Evolutionary conservation across 35 echinoderm and acorn worm species (phyloP).

Genomic region (Ophioderma brevispina): DNA sequence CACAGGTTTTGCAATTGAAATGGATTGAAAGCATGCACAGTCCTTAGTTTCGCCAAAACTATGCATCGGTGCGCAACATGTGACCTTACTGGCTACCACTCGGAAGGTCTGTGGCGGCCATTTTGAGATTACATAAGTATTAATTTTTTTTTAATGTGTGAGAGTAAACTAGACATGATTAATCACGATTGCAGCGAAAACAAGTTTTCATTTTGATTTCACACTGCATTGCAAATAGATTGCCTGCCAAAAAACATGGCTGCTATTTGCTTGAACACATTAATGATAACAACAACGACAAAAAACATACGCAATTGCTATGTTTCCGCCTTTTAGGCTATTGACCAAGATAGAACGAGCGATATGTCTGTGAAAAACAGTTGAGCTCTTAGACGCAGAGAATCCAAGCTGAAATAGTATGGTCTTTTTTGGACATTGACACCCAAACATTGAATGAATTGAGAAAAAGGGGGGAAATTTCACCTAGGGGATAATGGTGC

Average conservation of each 20-base stretch:
- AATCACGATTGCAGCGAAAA: no score
- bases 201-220: no score
- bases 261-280: not conserved
- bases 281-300: not conserved
- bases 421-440: slow-evolving; percentile 3
- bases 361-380: not conserved
- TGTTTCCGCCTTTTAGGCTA: not conserved
- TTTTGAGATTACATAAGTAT: no score
- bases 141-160: no score
- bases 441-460: not conserved
- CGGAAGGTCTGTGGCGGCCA: no score
- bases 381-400: not conserved
- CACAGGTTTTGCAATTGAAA: no score
- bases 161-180: not conserved
- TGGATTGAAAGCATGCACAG: no score
- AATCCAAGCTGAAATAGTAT: not conserved
- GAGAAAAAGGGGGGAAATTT: not conserved
- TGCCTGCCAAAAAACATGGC: not conserved
- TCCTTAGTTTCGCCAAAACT: no score
- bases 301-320: not conserved
- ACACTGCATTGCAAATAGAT: not conserved
- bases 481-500: not conserved
- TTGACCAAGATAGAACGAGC: not conserved
- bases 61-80: no score
- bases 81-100: no score